Conservation (phyloP, 2,797 vertebrate genomes). For the Bradypodion pumilum region DNA sequence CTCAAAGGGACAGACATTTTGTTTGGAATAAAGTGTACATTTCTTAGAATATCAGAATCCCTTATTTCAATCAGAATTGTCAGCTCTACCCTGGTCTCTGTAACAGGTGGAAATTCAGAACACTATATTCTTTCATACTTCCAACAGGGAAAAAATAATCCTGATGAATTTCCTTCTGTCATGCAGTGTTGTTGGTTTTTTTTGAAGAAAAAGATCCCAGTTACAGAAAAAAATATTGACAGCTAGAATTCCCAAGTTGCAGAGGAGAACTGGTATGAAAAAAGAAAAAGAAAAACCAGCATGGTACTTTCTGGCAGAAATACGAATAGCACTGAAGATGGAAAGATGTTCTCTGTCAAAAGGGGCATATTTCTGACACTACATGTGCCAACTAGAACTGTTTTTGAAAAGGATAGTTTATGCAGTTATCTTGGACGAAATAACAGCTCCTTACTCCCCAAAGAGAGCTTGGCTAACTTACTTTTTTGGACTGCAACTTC, state of each 20-base stretch:
- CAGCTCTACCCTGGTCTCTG: background rate
- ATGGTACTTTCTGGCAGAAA: background rate
- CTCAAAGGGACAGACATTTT: background rate
- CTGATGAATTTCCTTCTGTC: background rate
- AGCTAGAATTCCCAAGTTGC: background rate
- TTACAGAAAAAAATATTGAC: background rate
- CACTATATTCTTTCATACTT: background rate
- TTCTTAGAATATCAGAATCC: background rate
- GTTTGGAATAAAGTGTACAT: background rate
- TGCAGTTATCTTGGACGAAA: background rate
- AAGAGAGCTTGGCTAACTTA: background rate
- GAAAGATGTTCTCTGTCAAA: background rate
- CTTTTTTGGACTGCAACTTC: too few relatives aligned
- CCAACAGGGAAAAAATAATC: background rate
- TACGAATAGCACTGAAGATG: background rate
- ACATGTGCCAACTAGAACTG: background rate
- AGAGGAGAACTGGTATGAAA: background rate
- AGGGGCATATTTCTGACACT: background rate
- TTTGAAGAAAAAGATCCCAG: background rate
- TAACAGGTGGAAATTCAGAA: background rate
- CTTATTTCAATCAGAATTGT: background rate
- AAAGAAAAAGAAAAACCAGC: background rate
- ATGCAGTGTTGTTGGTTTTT: too few relatives aligned
- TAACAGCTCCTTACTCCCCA: background rate
- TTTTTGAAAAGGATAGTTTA: background rate